Conservation (phyloP, 2,113 vertebrate genomes). For the Symphodus melops region DNA sequence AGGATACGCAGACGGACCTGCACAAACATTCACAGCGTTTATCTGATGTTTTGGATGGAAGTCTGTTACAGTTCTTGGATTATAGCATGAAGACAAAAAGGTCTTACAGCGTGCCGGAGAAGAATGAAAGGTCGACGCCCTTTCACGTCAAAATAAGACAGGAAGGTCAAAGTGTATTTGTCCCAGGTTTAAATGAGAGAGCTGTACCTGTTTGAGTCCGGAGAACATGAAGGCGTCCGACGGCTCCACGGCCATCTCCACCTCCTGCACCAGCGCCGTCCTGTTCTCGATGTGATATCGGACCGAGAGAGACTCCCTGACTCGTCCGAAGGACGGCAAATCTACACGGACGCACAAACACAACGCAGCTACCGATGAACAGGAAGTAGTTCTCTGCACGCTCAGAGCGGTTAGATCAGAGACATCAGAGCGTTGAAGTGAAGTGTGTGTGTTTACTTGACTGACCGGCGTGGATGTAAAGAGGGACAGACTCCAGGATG, state of each 20-base stretch:
- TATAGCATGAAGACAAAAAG: too few relatives aligned
- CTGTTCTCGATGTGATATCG: slow-evolving; percentile 94
- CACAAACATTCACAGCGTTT: slow-evolving; percentile 5
- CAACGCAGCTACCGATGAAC: background rate
- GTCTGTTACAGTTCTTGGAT: too few relatives aligned
- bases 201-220: slow-evolving; percentile 94
- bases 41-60: too few relatives aligned
- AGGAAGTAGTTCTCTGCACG: background rate
- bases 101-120: too few relatives aligned
- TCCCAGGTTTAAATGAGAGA: background rate
- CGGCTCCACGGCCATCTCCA: slow-evolving; percentile 95
- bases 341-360: slow-evolving; percentile 78
- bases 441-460: background rate
- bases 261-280: slow-evolving; percentile 92
- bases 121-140: too few relatives aligned
- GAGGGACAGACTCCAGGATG: slow-evolving; percentile 90
- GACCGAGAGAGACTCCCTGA: slow-evolving; percentile 94
- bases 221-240: slow-evolving; percentile 99
- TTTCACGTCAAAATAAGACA: too few relatives aligned
- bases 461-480: slow-evolving; percentile 94
- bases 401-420: background rate
- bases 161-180: too few relatives aligned
- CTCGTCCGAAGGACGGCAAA: slow-evolving; percentile 93
- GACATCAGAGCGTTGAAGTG: background rate
- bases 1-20: slow-evolving; percentile 95